Conservation (phyloP, 2,888 invertebrate genomes). For the Diadromus collaris region DNA sequence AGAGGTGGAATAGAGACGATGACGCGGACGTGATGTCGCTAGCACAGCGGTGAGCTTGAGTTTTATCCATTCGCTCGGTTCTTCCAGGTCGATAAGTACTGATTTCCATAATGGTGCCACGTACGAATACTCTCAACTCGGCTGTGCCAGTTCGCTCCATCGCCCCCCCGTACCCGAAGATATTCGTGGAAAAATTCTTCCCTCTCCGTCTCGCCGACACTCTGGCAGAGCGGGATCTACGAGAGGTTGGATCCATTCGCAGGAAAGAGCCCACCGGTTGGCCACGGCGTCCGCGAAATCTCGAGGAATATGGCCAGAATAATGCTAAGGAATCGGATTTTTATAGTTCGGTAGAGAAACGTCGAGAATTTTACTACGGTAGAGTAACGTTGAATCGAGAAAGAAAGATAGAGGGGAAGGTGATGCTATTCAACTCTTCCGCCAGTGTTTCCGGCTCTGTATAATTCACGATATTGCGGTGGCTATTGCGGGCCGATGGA, state of each 20-base stretch:
- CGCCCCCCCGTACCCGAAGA: constrained; percentile 28
- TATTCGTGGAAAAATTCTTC: constrained; percentile 39
- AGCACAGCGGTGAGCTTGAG: constrained; percentile 41
- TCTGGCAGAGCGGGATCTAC: constrained; percentile 14
- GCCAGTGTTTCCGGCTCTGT: constrained; percentile 6
- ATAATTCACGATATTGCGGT: constrained; percentile 40
- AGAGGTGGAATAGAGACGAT: constrained; percentile 37
- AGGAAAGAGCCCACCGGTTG: constrained; percentile 42
- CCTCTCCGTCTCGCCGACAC: constrained; percentile 1
- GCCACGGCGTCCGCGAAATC: constrained; percentile 34
- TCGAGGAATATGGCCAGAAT: constrained; percentile 52
- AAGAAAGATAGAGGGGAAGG: constrained; percentile 6
- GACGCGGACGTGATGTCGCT: constrained; percentile 47
- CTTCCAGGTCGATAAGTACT: constrained; percentile 70
- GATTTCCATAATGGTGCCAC: constrained; percentile 73
- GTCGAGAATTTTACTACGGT: constrained; percentile 41
- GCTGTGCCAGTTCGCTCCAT: constrained; percentile 40
- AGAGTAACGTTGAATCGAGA: constrained; percentile 45
- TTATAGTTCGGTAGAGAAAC: constrained; percentile 50
- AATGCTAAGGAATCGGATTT: constrained; percentile 56
- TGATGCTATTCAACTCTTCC: constrained; percentile 21
- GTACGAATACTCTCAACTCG: constrained; percentile 59
- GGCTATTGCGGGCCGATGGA: not conserved
- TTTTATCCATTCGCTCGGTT: constrained; percentile 49
- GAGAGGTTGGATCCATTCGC: constrained; percentile 34